Percentiles rank a stretch among this genome's conserved stretches.
Conservation (phyloP, 2,113 vertebrate species). For the Anarrhichthys ocellatus region DNA sequence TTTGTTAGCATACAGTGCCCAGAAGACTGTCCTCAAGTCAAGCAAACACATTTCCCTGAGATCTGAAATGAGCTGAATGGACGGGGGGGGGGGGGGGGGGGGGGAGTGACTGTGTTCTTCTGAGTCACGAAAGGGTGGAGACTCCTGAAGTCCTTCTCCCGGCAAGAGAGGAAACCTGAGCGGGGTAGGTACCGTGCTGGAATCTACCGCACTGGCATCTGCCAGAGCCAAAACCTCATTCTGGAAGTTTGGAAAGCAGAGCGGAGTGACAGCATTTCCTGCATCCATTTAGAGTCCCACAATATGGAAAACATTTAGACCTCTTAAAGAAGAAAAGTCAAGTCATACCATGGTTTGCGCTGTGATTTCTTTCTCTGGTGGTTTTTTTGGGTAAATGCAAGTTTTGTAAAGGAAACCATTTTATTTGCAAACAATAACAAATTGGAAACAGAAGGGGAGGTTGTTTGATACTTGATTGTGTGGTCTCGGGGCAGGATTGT, state of each 20-base stretch:
- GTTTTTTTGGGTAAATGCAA: constrained; percentile 60
- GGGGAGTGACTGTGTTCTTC: constrained; percentile 31
- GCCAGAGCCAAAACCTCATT: constrained; percentile 66
- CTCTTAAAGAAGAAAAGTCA: constrained; percentile 65
- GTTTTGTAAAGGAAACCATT: constrained; percentile 66
- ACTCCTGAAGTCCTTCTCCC: constrained; percentile 48
- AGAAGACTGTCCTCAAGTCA: not conserved
- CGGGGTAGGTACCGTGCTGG: constrained; percentile 65
- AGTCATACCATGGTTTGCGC: constrained; percentile 30
- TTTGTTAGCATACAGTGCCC: not conserved
- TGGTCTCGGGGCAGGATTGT: constrained; percentile 44
- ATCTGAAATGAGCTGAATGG: constrained; percentile 41
- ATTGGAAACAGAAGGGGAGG: constrained; percentile 62
- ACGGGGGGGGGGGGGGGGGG: constrained; percentile 14
- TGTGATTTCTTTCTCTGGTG: constrained; percentile 27
- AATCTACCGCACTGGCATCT: constrained; percentile 76
- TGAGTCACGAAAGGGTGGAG: constrained; percentile 53
- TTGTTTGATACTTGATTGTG: constrained; percentile 58
- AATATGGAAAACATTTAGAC: constrained; percentile 82
- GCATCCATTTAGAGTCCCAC: constrained; percentile 76
- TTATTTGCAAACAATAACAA: constrained; percentile 70
- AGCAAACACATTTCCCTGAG: constrained; percentile 23
- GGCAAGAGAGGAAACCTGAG: constrained; percentile 71
- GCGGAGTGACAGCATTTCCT: constrained; percentile 80
- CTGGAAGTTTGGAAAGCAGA: constrained; percentile 76